Percentiles rank a stretch among this genome's conserved stretches.
Conservation (phyloP, 2,888 invertebrate genomes). For the Agrotis exclamationis region DNA sequence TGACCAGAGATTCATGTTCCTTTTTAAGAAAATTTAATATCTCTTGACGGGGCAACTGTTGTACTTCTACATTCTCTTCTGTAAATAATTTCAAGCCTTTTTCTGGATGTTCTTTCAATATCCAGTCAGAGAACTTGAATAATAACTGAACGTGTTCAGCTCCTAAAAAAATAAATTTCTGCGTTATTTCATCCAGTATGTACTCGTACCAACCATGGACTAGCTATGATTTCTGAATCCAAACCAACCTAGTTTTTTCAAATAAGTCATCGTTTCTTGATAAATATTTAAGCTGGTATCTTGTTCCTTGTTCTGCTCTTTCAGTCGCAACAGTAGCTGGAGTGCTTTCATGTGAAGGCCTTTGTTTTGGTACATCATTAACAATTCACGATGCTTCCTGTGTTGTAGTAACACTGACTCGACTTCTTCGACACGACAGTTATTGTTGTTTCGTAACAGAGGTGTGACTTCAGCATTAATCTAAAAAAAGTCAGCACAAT, state of each 20-base stretch:
- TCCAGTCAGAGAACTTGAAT: conserved; percentile 98
- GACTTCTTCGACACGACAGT: conserved; percentile 98
- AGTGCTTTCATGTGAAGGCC: conserved; percentile 98
- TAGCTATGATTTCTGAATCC: background rate
- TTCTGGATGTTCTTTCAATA: conserved; percentile 95
- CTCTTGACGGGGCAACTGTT: conserved; percentile 96
- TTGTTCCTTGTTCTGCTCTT: conserved; percentile 94
- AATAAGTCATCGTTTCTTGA: conserved; percentile 96
- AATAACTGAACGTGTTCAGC: conserved; percentile 96
- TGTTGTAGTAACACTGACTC: conserved; percentile 96
- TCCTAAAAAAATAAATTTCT: conserved; percentile 82
- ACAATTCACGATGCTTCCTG: conserved; percentile 97
- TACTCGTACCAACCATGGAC: conserved; percentile 1
- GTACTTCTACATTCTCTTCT: conserved; percentile 96
- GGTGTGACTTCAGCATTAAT: conserved; percentile 99
- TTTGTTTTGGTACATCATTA: conserved; percentile 98
- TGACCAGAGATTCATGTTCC: conserved; percentile 95
- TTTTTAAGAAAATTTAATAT: conserved; percentile 96
- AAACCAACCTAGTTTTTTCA: conserved; percentile 95
- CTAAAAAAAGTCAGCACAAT: conserved; percentile 75
- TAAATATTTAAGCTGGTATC: conserved; percentile 95
- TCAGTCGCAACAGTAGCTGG: conserved; percentile 92
- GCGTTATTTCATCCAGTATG: conserved; percentile 15
- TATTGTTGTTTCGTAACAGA: conserved; percentile 95
- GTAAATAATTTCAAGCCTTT: conserved; percentile 97